phyloP scores from a whole-genome alignment of 1,140 invertebrate species.

The Proales similis region DNA sequence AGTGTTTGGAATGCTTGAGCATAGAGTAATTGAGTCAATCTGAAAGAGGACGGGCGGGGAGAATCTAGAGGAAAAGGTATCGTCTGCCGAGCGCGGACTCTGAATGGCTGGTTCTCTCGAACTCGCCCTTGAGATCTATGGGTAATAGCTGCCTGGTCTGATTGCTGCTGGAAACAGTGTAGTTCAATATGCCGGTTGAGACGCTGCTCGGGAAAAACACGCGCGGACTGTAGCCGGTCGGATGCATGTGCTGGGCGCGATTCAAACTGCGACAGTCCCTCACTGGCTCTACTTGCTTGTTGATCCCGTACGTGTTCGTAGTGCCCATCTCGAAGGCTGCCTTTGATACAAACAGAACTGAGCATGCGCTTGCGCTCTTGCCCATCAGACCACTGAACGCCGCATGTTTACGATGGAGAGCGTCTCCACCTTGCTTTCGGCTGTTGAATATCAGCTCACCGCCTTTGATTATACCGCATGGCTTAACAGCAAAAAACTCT shows the following conservation, averaged over 20 bases:
- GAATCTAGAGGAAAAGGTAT: no score
- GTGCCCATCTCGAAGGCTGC: constrained; percentile 40
- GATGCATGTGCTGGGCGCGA: constrained; percentile 39
- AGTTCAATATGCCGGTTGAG: constrained; percentile 16
- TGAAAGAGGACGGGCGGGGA: no score
- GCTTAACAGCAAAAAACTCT: constrained; percentile 53
- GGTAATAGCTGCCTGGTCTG: constrained; percentile 28
- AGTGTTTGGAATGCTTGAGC: no score
- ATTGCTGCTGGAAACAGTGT: background rate
- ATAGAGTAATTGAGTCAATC: no score
- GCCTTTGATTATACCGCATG: constrained; percentile 52
- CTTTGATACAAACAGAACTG: constrained; percentile 51
- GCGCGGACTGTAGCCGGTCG: constrained; percentile 23
- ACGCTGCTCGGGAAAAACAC: constrained; percentile 4
- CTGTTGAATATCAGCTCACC: constrained; percentile 52
- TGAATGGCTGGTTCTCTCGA: no score
- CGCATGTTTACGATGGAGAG: constrained; percentile 48
- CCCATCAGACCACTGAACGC: constrained; percentile 50
- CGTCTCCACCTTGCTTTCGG: no score
- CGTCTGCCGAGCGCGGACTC: no score
- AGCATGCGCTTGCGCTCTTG: constrained; percentile 44
- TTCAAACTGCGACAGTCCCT: constrained; percentile 43
- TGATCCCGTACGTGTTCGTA: constrained; percentile 43
- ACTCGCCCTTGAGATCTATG: no score
- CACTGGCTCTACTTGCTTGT: constrained; percentile 44